phyloP scores from a whole-genome alignment of 2,113 vertebrate genomes.

The Petroica traversi region DNA sequence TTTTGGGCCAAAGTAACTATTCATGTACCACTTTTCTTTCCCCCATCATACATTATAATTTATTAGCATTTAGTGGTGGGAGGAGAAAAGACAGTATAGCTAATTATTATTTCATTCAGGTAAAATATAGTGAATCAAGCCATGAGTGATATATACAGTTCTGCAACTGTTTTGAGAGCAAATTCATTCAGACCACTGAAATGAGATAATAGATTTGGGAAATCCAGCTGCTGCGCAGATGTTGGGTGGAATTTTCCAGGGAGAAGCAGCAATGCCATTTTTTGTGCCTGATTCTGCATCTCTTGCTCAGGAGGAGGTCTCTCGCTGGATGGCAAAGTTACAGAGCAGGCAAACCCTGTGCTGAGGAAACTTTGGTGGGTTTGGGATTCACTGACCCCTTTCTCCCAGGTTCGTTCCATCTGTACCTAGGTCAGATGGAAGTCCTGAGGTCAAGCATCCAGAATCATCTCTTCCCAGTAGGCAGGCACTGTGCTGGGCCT shows the following conservation, averaged over 20 bases:
- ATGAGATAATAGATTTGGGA: conserved; percentile 33
- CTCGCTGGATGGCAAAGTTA: neutral
- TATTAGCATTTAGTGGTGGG: neutral
- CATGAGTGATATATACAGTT: conserved; percentile 11
- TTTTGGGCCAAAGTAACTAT: neutral
- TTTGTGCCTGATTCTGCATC: neutral
- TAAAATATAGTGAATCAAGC: conserved; percentile 31
- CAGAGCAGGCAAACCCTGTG: neutral
- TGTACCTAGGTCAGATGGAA: neutral
- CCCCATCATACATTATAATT: conserved; percentile 3
- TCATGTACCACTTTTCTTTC: neutral
- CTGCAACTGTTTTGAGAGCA: neutral
- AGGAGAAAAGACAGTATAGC: neutral
- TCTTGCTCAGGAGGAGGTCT: neutral
- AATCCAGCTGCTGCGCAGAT: conserved; percentile 56
- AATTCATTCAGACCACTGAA: conserved; percentile 45
- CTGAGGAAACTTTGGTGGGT: neutral
- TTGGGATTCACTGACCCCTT: neutral
- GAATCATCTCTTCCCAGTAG: neutral
- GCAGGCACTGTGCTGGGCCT: neutral
- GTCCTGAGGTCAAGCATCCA: neutral
- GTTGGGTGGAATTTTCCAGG: conserved; percentile 48
- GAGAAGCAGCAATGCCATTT: conserved; percentile 6
- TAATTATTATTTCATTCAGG: conserved; percentile 41
- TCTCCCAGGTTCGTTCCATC: neutral